A percentile compares a stretch with the other conserved stretches of the same genome.
phyloP scores from a whole-genome alignment of 92 coral and sea anemone species.

The Isaurus tuberculatus region DNA sequence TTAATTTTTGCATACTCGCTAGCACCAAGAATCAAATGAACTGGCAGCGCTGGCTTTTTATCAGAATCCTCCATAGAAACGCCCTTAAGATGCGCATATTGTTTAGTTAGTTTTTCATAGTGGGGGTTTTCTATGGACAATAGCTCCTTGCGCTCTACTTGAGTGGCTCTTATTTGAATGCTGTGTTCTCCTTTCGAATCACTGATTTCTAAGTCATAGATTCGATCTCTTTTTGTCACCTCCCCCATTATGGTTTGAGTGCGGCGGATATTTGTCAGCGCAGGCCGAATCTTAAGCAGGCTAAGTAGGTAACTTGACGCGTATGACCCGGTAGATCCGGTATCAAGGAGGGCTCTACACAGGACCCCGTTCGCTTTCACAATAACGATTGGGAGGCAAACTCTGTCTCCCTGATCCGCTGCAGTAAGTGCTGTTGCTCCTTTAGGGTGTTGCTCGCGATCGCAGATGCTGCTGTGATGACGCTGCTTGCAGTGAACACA shows the following conservation, averaged over 20 bases:
- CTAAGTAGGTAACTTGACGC: too few species aligned
- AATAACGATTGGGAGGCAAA: constrained; percentile 54
- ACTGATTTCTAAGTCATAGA: constrained; percentile 55
- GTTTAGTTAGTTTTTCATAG: background rate
- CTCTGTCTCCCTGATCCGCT: constrained; percentile 51
- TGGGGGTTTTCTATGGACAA: constrained; percentile 44
- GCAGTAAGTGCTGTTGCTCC: constrained; percentile 53
- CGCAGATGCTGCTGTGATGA: constrained; percentile 65
- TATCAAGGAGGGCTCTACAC: constrained; percentile 61
- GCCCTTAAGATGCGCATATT: constrained; percentile 34
- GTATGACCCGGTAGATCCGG: constrained; percentile 42
- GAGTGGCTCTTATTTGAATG: constrained; percentile 42
- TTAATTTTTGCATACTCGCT: constrained; percentile 69
- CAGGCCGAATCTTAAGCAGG: too few species aligned
- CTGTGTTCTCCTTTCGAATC: constrained; percentile 31
- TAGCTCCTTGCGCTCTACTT: constrained; percentile 52
- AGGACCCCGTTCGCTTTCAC: constrained; percentile 53
- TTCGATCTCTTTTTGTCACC: constrained; percentile 50
- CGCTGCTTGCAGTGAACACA: constrained; percentile 51
- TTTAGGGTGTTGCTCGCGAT: constrained; percentile 10
- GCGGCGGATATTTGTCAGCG: constrained; percentile 33
- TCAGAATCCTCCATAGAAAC: constrained; percentile 60
- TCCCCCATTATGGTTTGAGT: constrained; percentile 61
- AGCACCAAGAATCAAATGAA: constrained; percentile 66
- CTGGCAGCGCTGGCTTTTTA: constrained; percentile 59